A percentile compares a stretch with the other conserved stretches of the same genome.
phyloP scores from a whole-genome alignment of 2,888 invertebrate genomes.

The Synergus umbraculus region DNA sequence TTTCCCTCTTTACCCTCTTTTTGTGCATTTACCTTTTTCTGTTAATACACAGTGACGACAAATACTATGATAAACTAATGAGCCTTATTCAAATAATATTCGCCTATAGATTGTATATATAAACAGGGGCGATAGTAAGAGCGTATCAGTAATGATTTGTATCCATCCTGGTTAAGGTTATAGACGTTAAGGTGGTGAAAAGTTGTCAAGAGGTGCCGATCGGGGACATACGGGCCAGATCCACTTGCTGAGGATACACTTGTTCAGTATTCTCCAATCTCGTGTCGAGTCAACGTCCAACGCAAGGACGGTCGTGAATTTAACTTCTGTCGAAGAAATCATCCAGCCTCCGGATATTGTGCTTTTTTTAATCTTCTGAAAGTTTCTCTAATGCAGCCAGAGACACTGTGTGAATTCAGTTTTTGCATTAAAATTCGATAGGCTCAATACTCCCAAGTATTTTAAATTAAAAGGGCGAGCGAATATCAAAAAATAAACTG shows the following conservation, averaged over 20 bases:
- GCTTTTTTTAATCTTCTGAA: background rate
- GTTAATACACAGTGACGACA: background rate
- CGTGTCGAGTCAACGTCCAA: conserved; percentile 41
- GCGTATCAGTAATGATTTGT: background rate
- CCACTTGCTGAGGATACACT: conserved; percentile 23
- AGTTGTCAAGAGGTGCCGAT: conserved; percentile 36
- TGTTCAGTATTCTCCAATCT: conserved; percentile 36
- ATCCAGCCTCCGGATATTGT: background rate
- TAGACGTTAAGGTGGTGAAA: conserved; percentile 34
- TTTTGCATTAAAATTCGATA: background rate
- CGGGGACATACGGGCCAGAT: conserved; percentile 28
- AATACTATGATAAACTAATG: background rate
- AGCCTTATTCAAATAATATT: background rate
- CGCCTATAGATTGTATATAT: background rate
- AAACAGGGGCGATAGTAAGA: background rate
- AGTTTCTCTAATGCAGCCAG: conserved; percentile 12
- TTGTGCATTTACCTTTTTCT: background rate
- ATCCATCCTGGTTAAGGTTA: conserved; percentile 15
- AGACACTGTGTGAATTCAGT: background rate
- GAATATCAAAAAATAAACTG: background rate
- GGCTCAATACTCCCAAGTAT: background rate
- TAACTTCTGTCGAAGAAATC: conserved; percentile 1
- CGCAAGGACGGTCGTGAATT: conserved; percentile 25
- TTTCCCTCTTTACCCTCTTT: too few species aligned
- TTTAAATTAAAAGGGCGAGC: background rate